Evolutionary conservation across 2,888 invertebrate species (phyloP).

Genomic region (Drosophila longiperda): DNA sequence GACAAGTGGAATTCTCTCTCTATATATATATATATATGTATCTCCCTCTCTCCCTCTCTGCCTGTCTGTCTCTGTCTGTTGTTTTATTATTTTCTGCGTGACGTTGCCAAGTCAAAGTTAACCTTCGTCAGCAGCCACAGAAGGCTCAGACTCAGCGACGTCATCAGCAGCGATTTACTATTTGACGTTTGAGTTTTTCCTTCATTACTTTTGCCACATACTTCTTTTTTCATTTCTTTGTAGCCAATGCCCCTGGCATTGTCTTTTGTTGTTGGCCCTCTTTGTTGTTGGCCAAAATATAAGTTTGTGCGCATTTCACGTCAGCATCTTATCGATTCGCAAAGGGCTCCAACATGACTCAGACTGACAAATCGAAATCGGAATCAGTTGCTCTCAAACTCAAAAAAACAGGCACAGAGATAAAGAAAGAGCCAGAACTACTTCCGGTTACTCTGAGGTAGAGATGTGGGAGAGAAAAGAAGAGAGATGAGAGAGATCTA

Average conservation of each 20-base stretch:
- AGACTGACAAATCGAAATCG: constrained; percentile 33
- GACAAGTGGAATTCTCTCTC: constrained; percentile 76
- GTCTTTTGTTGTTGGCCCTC: constrained; percentile 13
- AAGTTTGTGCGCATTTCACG: constrained; percentile 51
- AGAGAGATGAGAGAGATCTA: background rate
- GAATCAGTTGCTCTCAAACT: constrained; percentile 60
- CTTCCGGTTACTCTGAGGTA: background rate
- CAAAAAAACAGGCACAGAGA: constrained; percentile 1
- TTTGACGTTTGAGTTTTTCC: constrained; percentile 78
- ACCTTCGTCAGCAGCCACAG: constrained; percentile 63
- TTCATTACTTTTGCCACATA: constrained; percentile 23
- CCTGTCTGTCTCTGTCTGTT: background rate
- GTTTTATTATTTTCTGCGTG: constrained; percentile 62
- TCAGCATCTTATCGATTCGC: constrained; percentile 73
- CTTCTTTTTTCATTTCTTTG: constrained; percentile 31
- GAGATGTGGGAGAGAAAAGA: background rate
- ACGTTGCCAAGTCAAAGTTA: constrained; percentile 68
- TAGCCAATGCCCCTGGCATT: constrained; percentile 32
- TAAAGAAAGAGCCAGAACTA: background rate
- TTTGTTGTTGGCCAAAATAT: constrained; percentile 32
- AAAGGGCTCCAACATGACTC: constrained; percentile 66
- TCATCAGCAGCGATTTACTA: constrained; percentile 68
- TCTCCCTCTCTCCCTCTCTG: background rate
- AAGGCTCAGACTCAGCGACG: constrained; percentile 44
- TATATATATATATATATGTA: background rate